These are phyloP conservation scores for Falco punctatus DNA, from an alignment of 2,113 vertebrate genomes.

Conservation along the genomic window DNA sequence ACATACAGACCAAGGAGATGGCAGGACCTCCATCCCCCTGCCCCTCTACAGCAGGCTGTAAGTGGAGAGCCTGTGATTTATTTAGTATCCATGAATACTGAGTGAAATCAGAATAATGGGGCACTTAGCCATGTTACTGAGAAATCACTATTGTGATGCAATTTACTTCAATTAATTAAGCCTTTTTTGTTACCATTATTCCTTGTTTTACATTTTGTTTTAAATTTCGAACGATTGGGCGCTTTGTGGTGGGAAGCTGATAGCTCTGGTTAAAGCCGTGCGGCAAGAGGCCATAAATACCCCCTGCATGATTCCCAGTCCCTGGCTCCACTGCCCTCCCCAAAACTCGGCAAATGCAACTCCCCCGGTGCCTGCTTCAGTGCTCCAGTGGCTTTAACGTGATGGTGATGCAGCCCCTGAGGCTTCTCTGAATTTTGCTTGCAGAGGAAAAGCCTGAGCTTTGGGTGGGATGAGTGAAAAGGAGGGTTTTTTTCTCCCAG, in stretches of 20 bases:
- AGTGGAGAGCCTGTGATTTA: conserved; percentile 53
- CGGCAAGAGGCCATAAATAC: background rate
- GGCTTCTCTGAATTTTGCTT: background rate
- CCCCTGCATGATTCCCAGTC: accelerated
- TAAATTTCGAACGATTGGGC: conserved; percentile 51
- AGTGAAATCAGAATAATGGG: conserved; percentile 71
- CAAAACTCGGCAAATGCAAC: background rate
- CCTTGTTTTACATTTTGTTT: conserved; percentile 73
- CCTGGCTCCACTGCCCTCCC: background rate
- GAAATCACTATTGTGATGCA: conserved; percentile 73
- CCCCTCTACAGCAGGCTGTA: conserved; percentile 12
- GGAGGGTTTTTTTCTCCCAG: background rate
- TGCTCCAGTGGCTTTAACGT: background rate
- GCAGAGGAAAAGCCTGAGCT: background rate
- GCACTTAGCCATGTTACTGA: conserved; percentile 69
- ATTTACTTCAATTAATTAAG: conserved; percentile 71
- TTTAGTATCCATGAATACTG: conserved; percentile 62
- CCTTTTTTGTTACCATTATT: conserved; percentile 69
- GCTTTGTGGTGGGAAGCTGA: conserved; percentile 37
- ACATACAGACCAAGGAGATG: background rate
- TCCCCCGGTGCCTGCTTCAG: accelerated
- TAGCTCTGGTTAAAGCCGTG: background rate
- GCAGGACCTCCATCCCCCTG: conserved; percentile 48
- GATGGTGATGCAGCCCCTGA: too few relatives aligned
- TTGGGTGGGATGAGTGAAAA: background rate